These are phyloP conservation scores for Alligator sinensis DNA, from an alignment of 2,113 vertebrate genomes.

Conservation along the genomic window DNA sequence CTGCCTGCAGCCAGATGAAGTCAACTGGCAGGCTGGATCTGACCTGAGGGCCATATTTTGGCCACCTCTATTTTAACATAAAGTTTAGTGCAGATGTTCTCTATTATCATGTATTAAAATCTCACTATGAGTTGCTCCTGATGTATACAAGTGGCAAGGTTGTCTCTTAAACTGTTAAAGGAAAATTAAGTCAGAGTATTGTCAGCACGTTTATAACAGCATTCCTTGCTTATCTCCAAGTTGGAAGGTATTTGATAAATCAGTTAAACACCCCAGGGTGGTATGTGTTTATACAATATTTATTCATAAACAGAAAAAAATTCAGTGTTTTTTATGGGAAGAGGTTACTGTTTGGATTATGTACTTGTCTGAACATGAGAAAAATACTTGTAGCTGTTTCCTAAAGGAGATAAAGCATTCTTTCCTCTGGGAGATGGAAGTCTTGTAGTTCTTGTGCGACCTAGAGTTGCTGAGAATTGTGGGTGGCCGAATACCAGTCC, in stretches of 20 bases:
- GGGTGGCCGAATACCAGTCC: neutral
- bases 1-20: no score
- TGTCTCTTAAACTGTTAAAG: neutral
- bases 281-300: no score
- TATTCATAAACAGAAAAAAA: no score
- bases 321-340: neutral
- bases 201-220: neutral
- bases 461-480: neutral
- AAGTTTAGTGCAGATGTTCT: no score
- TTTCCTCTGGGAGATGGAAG: neutral
- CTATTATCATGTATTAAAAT: neutral
- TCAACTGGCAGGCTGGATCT: no score
- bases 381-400: neutral
- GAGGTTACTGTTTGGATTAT: neutral
- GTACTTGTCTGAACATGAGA: neutral
- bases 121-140: neutral
- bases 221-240: neutral
- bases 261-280: neutral
- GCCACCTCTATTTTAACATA: no score
- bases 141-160: neutral
- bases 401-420: neutral
- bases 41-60: no score
- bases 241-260: neutral
- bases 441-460: neutral
- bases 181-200: neutral